A percentile compares a stretch with the other conserved stretches of the same genome.
Conservation (phyloP, 2,797 vertebrate species). For the Microctenopoma steveboyesi region DNA sequence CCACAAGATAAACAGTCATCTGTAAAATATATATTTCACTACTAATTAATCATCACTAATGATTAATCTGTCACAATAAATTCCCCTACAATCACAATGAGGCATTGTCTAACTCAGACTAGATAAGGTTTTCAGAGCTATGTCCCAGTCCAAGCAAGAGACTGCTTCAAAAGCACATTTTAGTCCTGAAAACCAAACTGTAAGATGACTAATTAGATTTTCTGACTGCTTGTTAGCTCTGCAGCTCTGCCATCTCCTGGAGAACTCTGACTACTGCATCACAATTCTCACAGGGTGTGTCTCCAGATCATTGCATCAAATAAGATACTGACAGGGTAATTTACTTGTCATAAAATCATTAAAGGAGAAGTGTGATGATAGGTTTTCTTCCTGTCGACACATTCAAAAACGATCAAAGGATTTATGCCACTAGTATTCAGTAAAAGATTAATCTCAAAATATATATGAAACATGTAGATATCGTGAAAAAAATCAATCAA, state of each 20-base stretch:
- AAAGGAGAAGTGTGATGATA: background rate
- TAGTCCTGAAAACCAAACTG: background rate
- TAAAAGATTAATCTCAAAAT: too few species aligned
- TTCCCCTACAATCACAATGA: background rate
- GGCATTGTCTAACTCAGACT: background rate
- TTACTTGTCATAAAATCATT: background rate
- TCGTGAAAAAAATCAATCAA: too few species aligned
- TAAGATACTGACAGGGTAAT: background rate
- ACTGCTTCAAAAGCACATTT: background rate
- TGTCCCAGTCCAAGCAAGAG: background rate
- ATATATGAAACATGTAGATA: too few species aligned
- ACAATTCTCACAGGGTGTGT: background rate
- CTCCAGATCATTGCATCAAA: background rate
- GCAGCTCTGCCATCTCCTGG: conserved; percentile 56
- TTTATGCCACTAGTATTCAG: background rate
- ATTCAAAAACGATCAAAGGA: background rate
- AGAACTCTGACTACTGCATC: background rate
- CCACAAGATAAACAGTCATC: background rate
- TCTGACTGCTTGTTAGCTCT: conserved; percentile 7
- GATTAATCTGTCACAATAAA: background rate
- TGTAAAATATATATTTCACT: background rate
- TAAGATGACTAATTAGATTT: background rate
- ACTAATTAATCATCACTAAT: background rate
- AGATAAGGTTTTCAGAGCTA: background rate
- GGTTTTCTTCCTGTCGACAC: background rate